These are phyloP conservation scores for Dorcus parallelipipedus DNA, from an alignment of 2,888 invertebrate species.

Conservation along the genomic window DNA sequence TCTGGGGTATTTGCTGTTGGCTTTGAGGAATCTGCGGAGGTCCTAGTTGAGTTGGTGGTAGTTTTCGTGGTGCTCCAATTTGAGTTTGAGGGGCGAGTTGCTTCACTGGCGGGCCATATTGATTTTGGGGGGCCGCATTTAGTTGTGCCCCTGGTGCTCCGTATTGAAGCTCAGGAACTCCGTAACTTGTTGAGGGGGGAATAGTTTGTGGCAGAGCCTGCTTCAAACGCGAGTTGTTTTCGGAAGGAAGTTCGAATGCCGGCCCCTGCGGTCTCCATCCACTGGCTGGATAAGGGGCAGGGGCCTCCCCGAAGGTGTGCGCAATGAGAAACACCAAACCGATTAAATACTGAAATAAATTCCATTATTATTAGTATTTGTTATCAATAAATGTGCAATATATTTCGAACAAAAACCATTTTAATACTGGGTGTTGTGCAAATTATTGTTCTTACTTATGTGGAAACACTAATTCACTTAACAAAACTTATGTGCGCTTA, in stretches of 20 bases:
- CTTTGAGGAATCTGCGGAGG: neutral
- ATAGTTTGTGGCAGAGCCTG: neutral
- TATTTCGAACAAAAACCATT: too few species aligned
- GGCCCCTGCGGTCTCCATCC: slow-evolving; percentile 5
- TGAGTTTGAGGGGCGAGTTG: neutral
- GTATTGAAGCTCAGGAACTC: neutral
- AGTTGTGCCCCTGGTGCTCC: neutral
- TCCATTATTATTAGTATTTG: too few species aligned
- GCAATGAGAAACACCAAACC: too few species aligned
- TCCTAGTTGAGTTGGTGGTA: neutral
- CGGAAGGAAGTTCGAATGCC: slow-evolving; percentile 3
- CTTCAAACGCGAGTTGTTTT: neutral
- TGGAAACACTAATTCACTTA: too few species aligned
- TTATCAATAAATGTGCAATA: too few species aligned
- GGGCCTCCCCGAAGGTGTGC: neutral
- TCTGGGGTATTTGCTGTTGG: neutral
- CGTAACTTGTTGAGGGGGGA: neutral
- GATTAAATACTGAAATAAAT: too few species aligned
- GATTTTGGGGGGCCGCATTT: neutral
- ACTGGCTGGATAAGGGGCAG: slow-evolving; percentile 1
- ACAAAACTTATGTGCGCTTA: neutral
- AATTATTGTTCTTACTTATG: too few species aligned
- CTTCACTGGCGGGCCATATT: neutral
- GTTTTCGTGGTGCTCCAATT: neutral
- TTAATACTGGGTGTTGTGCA: too few species aligned